phyloP scores from a whole-genome alignment of 2,797 vertebrate genomes.

The Eulemur coronatus region DNA sequence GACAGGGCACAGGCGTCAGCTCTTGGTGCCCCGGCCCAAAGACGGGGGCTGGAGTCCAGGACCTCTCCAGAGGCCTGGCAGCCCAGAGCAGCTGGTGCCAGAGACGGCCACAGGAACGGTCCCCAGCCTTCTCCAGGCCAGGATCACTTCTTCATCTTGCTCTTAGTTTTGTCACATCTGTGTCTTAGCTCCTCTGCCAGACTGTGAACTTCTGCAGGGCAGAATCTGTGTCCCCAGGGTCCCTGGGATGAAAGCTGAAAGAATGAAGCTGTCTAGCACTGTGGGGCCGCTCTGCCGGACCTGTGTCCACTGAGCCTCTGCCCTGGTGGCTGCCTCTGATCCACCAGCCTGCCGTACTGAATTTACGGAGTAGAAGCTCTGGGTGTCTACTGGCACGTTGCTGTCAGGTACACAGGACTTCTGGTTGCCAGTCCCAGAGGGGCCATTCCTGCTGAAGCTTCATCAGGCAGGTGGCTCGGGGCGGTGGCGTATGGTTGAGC shows the following conservation, averaged over 20 bases:
- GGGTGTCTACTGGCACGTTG: not conserved
- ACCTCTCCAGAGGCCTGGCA: no score
- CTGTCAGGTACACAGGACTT: not conserved
- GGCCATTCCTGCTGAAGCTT: not conserved
- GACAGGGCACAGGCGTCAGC: not conserved
- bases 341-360: not conserved
- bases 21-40: not conserved
- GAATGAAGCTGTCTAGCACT: not conserved
- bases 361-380: not conserved
- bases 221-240: not conserved
- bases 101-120: not conserved
- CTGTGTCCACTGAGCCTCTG: not conserved
- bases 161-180: not conserved
- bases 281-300: rapidly evolving
- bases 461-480: not conserved
- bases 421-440: not conserved
- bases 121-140: not conserved
- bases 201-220: not conserved
- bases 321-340: not conserved
- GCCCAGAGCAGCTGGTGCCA: no score
- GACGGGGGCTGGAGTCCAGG: no score
- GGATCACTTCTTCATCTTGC: not conserved
- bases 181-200: not conserved
- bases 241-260: not conserved
- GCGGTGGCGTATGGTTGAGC: not conserved